Base-by-base conservation (phyloP, 2,888 invertebrate genomes). In the Antheraea assamensis region DNA sequence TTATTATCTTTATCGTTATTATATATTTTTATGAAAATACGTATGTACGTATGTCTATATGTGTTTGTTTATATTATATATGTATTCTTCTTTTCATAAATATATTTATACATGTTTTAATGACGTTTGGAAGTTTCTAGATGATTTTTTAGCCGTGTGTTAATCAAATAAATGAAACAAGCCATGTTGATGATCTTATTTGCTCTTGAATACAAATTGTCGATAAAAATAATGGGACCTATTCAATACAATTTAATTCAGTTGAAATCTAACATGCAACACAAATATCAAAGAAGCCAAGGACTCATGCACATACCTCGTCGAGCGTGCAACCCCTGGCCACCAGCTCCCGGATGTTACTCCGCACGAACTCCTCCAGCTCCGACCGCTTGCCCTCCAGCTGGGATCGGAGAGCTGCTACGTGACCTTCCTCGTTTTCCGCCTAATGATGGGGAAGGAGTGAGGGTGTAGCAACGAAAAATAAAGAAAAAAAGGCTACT, bases 341-440 rank as follows among this genome's bases (percentile, higher is more conserved):
- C 84, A 94, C 86, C 77, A 96, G 91, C 78, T 95, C 94, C 83
- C 90, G 90, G 74, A 95, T 85, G 81, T 93, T 95, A 85, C 85
- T 89, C 73, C 89, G 89, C 82, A 95, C 92, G 80, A 94, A 95
- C 78, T 92, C 91, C 72, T 94, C 94, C 79, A 95, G 88, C 83
- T 95, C 94, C 55, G 90, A 88, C 82, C 90, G 90, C 89, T 95
- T 96, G 78, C 91, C 93, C 79, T 93, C 95, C 79, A 96, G 89
- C 83, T 95, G 94, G 66, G 90, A 87, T 82, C 95, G 93, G 83
- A 96, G 92, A 72, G 95, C 95, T 79, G 95, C 92, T 87, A 96
- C 95, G 87, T 95, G 95, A 80, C 93, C 93, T 90, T 95, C 96
- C 89, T 96, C 96, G 87, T 95, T 95, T 91, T 96, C 96, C 90